Evolutionary conservation across 2,797 vertebrate species (phyloP).

Genomic region (Falco novaeseelandiae): DNA sequence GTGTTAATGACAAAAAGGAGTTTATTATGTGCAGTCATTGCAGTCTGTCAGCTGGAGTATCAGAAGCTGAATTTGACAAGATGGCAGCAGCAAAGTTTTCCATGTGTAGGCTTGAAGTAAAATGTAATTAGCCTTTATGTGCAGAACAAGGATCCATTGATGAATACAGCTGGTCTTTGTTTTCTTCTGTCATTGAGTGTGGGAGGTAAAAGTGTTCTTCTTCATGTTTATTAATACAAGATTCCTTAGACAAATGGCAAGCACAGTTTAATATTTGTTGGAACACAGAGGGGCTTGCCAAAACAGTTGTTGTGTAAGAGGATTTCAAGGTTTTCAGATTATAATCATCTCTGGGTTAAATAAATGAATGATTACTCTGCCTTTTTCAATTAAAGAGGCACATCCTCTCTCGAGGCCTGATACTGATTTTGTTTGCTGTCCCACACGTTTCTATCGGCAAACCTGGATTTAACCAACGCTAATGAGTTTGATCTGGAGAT

Average conservation of each 20-base stretch:
- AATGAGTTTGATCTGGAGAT: slow-evolving; percentile 11
- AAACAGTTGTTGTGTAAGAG: slow-evolving; percentile 81
- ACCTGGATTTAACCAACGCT: neutral
- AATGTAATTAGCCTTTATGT: slow-evolving; percentile 88
- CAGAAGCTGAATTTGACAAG: slow-evolving; percentile 73
- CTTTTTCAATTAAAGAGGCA: slow-evolving; percentile 67
- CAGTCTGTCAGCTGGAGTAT: slow-evolving; percentile 74
- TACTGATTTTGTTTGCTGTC: slow-evolving; percentile 28
- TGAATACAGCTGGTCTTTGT: slow-evolving; percentile 88
- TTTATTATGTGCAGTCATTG: slow-evolving; percentile 42
- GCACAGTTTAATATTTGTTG: slow-evolving; percentile 82
- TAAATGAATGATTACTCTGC: slow-evolving; percentile 75
- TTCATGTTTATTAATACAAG: slow-evolving; percentile 88
- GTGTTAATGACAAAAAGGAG: slow-evolving; percentile 46
- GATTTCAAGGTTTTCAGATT: slow-evolving; percentile 76
- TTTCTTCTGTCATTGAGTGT: slow-evolving; percentile 82
- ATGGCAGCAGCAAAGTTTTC: slow-evolving; percentile 83
- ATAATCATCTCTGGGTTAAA: slow-evolving; percentile 74
- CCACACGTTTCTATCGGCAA: slow-evolving; percentile 8
- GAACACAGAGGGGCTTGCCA: slow-evolving; percentile 77
- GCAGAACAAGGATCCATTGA: slow-evolving; percentile 89
- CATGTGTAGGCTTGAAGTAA: slow-evolving; percentile 87
- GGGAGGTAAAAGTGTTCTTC: slow-evolving; percentile 85
- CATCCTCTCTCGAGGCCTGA: slow-evolving; percentile 43
- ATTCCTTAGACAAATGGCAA: slow-evolving; percentile 84